A percentile compares a stretch with the other conserved stretches of the same genome.
Conservation (phyloP, 2,797 vertebrate species). For the Pagetopsis macropterus region DNA sequence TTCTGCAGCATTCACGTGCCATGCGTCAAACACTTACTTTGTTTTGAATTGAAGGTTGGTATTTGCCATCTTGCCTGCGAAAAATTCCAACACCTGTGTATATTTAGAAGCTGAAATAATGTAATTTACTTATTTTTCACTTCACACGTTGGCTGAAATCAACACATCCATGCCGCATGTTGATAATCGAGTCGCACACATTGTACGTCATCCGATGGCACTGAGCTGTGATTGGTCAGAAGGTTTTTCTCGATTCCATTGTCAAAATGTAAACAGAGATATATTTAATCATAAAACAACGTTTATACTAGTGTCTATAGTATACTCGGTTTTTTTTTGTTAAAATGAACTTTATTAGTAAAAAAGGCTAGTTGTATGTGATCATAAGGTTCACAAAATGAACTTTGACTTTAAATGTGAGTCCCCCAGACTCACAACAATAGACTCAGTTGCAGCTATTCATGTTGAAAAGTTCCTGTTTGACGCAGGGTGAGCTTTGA, state of each 20-base stretch:
- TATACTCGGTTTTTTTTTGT: background rate
- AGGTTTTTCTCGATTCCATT: background rate
- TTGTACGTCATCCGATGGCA: conserved; percentile 67
- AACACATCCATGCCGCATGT: conserved; percentile 71
- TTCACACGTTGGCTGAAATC: conserved; percentile 56
- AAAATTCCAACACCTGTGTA: background rate
- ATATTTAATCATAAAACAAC: background rate
- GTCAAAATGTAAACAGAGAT: background rate
- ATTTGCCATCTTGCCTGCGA: conserved; percentile 73
- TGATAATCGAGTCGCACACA: conserved; percentile 61
- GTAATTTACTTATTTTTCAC: conserved; percentile 38
- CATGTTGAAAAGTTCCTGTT: conserved; percentile 41
- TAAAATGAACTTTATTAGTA: rapidly evolving
- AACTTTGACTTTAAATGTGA: background rate
- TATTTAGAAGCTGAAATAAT: background rate
- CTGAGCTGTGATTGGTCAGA: conserved; percentile 63
- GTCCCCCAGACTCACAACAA: conserved; percentile 34
- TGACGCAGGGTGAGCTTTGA: conserved; percentile 37
- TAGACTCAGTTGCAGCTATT: conserved; percentile 30
- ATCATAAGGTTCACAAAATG: background rate
- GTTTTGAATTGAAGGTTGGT: conserved; percentile 81
- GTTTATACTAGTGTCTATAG: rapidly evolving
- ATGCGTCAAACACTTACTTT: conserved; percentile 77
- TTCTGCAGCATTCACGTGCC: background rate
- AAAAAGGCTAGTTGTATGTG: rapidly evolving